Evolutionary conservation across 2,888 invertebrate genomes (phyloP), one percentile per base, ranked within the genome.

Genomic region (Scelioninae gen. 2): DNA sequence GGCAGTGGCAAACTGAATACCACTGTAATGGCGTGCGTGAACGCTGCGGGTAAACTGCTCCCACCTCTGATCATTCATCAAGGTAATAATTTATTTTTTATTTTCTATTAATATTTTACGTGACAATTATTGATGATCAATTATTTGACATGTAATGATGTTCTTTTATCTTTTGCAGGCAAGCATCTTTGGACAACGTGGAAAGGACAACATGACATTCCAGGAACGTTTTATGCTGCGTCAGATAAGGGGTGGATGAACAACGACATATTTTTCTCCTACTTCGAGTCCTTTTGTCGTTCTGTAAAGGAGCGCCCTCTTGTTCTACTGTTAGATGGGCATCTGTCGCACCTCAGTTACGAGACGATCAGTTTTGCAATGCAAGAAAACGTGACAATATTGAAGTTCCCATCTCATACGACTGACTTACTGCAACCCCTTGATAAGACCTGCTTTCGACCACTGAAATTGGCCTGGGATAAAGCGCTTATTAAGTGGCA

Each of bases 341-440:
- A 55, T n/a, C 11, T 53, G 10, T 53, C 48, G 5, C 61, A 63
- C 22, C 7, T 63, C 7, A 70, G 13, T 25, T 39, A 48, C n/a
- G 13, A 63, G 10, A n/a, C 37, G 11, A 19, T 71, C 1, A 2
- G 46, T 10, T 25, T n/a, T 9, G 71, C 69, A 10, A 41, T 61
- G 15, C 9, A 61, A 39, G 15, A 69, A 18, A 61, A 69, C 11
- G 33, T 61, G 9, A 25, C 11, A 13, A 25, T 69, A 2, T 13
- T 61, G 28, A 61, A 69, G 39, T 35, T 69, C 16, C 69, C 53
- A 9, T 25, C 48, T 2, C 60, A 68, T 33, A 46, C 50, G 0
- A 61, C 55, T 1, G 53, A 69, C 11, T 9, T 50, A 1, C 10
- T 50, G 18, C 67, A 70, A 50, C 63, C 55, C 7, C 52, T 70